Conservation (phyloP, 2,797 vertebrate genomes). For the Melanotaenia maccullochi region DNA sequence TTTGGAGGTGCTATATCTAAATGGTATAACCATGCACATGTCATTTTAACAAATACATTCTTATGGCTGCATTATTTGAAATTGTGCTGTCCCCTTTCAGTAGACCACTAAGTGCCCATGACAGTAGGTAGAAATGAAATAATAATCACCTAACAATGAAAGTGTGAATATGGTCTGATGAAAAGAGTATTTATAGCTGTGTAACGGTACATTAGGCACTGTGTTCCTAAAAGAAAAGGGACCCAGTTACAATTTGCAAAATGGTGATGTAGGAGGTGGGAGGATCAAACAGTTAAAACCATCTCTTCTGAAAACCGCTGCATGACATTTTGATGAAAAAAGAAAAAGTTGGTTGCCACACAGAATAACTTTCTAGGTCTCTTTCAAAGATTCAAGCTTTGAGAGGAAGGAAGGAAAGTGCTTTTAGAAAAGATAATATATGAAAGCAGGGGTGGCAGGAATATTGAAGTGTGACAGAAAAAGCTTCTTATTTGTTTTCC, state of each 20-base stretch:
- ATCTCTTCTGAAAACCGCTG: slow-evolving; percentile 44
- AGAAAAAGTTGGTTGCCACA: slow-evolving; percentile 33
- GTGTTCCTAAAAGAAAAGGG: slow-evolving; percentile 51
- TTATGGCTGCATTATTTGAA: neutral
- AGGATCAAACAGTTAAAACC: slow-evolving; percentile 36
- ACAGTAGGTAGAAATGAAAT: slow-evolving; percentile 56
- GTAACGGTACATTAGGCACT: slow-evolving; percentile 62
- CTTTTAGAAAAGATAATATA: slow-evolving; percentile 53
- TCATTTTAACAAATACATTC: slow-evolving; percentile 1
- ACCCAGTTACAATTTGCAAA: slow-evolving; percentile 51
- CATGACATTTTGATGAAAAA: slow-evolving; percentile 49
- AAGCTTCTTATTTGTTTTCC: slow-evolving; percentile 33
- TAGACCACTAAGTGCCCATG: slow-evolving; percentile 15
- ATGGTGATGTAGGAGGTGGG: slow-evolving; percentile 50
- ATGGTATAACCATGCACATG: neutral
- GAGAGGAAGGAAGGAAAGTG: slow-evolving; percentile 28
- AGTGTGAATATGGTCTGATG: slow-evolving; percentile 34
- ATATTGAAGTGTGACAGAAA: slow-evolving; percentile 29
- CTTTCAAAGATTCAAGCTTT: slow-evolving; percentile 31
- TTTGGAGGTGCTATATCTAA: neutral
- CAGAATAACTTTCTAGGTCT: slow-evolving; percentile 36
- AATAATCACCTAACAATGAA: slow-evolving; percentile 56
- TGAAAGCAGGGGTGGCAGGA: neutral
- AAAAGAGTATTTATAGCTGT: slow-evolving; percentile 64
- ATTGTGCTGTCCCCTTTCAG: slow-evolving; percentile 5